phyloP scores from a whole-genome alignment of 2,797 vertebrate species.

The Euphonia xanthogaster region DNA sequence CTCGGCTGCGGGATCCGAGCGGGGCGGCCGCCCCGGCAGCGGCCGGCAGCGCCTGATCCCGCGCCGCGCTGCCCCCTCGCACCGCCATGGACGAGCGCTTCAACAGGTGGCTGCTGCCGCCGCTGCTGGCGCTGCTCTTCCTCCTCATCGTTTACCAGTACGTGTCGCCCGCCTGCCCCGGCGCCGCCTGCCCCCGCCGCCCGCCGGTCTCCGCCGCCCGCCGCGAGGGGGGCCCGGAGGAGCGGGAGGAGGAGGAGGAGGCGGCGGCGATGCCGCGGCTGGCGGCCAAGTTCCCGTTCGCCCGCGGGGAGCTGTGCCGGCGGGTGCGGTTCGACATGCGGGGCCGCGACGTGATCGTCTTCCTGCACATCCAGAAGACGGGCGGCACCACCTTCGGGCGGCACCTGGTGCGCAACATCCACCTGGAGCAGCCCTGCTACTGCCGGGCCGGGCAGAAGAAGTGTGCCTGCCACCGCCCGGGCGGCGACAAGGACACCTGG shows the following conservation, averaged over 20 bases:
- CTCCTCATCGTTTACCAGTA: conserved; percentile 94
- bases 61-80: conserved; percentile 5
- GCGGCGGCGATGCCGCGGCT: conserved; percentile 78
- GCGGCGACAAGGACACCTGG: conserved; percentile 91
- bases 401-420: conserved; percentile 96
- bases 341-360: conserved; percentile 93
- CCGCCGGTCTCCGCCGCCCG: conserved; percentile 70
- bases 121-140: conserved; percentile 90
- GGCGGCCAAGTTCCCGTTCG: conserved; percentile 86
- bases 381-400: conserved; percentile 96
- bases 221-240: conserved; percentile 71
- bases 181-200: conserved; percentile 71
- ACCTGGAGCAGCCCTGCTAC: conserved; percentile 92
- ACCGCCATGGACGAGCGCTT: conserved; percentile 91
- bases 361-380: conserved; percentile 98
- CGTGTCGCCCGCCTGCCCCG: conserved; percentile 88
- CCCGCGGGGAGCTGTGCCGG: conserved; percentile 86
- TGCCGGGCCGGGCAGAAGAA: conserved; percentile 97
- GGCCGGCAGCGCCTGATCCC: conserved; percentile 14
- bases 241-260: conserved; percentile 59
- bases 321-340: conserved; percentile 92
- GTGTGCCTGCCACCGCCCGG: conserved; percentile 93
- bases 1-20: background rate
- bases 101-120: conserved; percentile 92
- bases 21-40: background rate